Percentiles rank a stretch among this genome's conserved stretches.
These are phyloP conservation scores for Cynopterus sphinx DNA, from an alignment of 2,797 vertebrate genomes.

Conservation along the genomic window DNA sequence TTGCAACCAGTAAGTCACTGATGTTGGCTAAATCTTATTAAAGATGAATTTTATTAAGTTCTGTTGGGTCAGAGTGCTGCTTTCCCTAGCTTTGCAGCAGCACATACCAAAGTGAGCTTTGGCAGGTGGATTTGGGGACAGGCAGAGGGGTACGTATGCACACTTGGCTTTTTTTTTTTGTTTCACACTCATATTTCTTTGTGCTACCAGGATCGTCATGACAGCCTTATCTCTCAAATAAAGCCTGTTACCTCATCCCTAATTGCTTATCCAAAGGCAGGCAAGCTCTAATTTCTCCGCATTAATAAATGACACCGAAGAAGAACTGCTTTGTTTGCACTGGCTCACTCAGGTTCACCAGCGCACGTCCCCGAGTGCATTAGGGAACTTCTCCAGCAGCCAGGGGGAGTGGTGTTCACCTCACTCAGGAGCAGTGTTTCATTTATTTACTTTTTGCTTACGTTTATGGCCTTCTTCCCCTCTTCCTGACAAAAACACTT, in stretches of 20 bases:
- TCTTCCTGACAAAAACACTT: constrained; percentile 19
- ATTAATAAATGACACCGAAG: constrained; percentile 70
- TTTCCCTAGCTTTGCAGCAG: background rate
- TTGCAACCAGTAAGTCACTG: constrained; percentile 20
- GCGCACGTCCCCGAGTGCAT: background rate
- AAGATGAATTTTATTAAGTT: constrained; percentile 49
- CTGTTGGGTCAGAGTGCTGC: background rate
- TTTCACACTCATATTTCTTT: constrained; percentile 58
- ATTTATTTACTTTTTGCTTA: background rate
- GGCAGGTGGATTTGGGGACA: constrained; percentile 22
- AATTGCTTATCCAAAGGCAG: constrained; percentile 72
- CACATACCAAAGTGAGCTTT: background rate
- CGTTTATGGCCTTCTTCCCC: background rate
- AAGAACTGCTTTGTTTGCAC: constrained; percentile 70
- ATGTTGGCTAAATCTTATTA: constrained; percentile 56
- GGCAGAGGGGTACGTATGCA: background rate
- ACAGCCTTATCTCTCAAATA: constrained; percentile 65
- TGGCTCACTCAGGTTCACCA: constrained; percentile 49
- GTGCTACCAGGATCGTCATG: constrained; percentile 50
- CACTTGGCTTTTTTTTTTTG: constrained; percentile 41
- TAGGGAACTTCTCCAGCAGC: background rate
- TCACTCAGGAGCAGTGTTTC: background rate
- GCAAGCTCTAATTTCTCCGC: constrained; percentile 68
- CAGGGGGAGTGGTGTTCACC: background rate
- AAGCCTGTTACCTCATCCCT: constrained; percentile 70